Percentiles rank a stretch among this genome's conserved stretches.
Evolutionary conservation across 2,888 invertebrate species (phyloP).

Genomic region (Cantharis rustica): DNA sequence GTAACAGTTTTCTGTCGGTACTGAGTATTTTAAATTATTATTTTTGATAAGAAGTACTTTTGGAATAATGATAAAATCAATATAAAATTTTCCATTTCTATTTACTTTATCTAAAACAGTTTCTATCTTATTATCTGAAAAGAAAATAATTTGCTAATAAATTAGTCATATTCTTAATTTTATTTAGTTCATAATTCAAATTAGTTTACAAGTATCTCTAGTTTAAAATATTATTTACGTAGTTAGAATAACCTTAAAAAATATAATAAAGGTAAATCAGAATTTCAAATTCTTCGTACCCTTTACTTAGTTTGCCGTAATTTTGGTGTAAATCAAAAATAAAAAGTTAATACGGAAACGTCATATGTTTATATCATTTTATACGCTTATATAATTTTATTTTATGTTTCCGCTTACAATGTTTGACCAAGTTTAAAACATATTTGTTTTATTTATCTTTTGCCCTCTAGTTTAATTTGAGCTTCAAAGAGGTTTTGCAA

Average conservation of each 20-base stretch:
- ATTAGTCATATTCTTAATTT: not conserved
- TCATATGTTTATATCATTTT: not conserved
- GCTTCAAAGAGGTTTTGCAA: not conserved
- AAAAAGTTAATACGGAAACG: not conserved
- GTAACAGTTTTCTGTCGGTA: too few species aligned
- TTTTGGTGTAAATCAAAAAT: not conserved
- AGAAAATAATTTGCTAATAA: not conserved
- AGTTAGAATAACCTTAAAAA: not conserved
- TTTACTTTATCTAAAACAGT: not conserved
- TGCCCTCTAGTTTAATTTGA: not conserved
- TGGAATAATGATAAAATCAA: not conserved
- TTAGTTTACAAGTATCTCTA: not conserved
- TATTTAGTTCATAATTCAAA: not conserved
- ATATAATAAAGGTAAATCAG: not conserved
- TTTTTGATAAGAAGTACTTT: not conserved
- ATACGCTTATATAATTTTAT: not conserved
- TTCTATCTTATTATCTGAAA: not conserved
- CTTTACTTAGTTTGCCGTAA: not conserved
- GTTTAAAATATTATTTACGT: not conserved
- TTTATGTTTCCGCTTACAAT: not conserved
- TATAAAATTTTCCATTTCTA: not conserved
- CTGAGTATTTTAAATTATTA: not conserved
- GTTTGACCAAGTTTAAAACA: not conserved
- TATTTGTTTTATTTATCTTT: not conserved
- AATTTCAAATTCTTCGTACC: not conserved